Percentiles rank a stretch among this genome's conserved stretches.
Conservation (phyloP, 2,113 vertebrate species). For the Prietella phreatophila region DNA sequence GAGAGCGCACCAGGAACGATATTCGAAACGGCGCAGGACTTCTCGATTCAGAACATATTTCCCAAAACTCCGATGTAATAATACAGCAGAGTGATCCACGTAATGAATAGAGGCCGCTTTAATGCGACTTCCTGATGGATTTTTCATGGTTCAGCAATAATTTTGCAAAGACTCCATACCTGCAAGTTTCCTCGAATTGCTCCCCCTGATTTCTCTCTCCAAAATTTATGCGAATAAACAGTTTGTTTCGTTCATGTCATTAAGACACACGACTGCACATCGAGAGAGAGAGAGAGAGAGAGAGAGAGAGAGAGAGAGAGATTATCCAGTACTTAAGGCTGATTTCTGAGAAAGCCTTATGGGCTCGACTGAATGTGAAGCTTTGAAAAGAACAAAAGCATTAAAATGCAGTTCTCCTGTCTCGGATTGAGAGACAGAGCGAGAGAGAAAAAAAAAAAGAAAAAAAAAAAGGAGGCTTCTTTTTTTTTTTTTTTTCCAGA, state of each 20-base stretch:
- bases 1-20: neutral
- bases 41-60: conserved; percentile 35
- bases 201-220: neutral
- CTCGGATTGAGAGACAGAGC: neutral
- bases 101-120: conserved; percentile 36
- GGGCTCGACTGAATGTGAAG: conserved; percentile 34
- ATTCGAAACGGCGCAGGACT: neutral
- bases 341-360: conserved; percentile 34
- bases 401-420: conserved; percentile 5
- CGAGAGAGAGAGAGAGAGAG: too few relatives aligned
- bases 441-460: neutral
- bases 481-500: conserved; percentile 20
- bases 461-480: neutral
- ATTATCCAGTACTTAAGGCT: conserved; percentile 30
- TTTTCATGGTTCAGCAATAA: conserved; percentile 38
- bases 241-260: conserved; percentile 25
- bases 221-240: conserved; percentile 25
- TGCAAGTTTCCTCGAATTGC: conserved; percentile 30
- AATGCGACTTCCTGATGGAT: conserved; percentile 38
- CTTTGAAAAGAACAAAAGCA: conserved; percentile 50
- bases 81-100: conserved; percentile 30
- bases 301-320: conserved; percentile 3
- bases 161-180: conserved; percentile 38
- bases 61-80: conserved; percentile 49
- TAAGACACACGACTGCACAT: conserved; percentile 19